These are phyloP conservation scores for Stenchaetothrips biformis DNA, from an alignment of 2,888 invertebrate species.

Conservation along the genomic window DNA sequence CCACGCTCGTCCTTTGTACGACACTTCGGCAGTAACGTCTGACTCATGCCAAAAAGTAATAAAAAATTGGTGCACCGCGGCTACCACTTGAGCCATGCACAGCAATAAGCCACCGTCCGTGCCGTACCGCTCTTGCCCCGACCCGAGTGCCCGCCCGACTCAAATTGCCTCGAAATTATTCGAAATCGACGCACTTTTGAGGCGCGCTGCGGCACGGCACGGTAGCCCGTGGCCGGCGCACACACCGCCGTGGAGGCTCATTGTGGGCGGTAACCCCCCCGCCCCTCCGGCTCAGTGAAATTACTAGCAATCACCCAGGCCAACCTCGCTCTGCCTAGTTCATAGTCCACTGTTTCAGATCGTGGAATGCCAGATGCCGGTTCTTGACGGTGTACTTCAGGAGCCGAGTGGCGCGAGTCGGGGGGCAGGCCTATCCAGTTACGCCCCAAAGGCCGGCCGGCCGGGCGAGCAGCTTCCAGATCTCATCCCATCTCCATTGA, in stretches of 20 bases:
- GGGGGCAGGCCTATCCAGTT: too few relatives aligned
- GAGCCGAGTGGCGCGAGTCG: too few relatives aligned
- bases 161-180: slow-evolving; percentile 22
- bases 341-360: too few relatives aligned
- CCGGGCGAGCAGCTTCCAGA: background rate
- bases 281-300: too few relatives aligned
- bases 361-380: too few relatives aligned
- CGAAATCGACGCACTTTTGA: slow-evolving; percentile 16
- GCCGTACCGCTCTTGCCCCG: background rate
- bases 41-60: background rate
- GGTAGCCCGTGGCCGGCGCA: background rate
- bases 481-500: background rate
- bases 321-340: too few relatives aligned
- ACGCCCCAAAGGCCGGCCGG: background rate
- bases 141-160: background rate
- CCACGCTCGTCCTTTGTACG: background rate
- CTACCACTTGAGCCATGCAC: background rate
- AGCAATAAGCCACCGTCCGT: background rate
- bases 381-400: too few relatives aligned
- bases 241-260: background rate
- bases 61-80: background rate
- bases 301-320: too few relatives aligned
- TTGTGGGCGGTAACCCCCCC: background rate
- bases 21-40: background rate
- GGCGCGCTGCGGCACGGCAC: background rate